Percentiles rank a stretch among this genome's conserved stretches.
Evolutionary conservation across 2,113 vertebrate genomes (phyloP).

Genomic region (Pampusana beccarii): DNA sequence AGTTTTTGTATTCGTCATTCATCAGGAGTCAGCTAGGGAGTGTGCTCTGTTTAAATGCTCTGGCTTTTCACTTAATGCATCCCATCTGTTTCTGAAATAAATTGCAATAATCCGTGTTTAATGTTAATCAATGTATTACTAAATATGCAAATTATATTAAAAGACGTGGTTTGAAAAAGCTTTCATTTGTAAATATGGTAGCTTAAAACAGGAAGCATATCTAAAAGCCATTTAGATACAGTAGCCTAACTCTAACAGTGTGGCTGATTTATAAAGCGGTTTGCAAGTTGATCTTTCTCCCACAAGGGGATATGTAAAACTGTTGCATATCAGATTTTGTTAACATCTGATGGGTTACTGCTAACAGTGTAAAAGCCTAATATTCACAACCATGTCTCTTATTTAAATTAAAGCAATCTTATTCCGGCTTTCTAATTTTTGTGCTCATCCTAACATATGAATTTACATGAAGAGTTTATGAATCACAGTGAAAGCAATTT

Average conservation of each 20-base stretch:
- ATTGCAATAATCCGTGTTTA: constrained; percentile 88
- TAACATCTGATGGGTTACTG: constrained; percentile 77
- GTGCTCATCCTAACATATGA: constrained; percentile 72
- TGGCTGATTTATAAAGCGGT: constrained; percentile 82
- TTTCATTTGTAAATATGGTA: constrained; percentile 88
- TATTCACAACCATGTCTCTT: constrained; percentile 78
- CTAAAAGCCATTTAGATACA: constrained; percentile 88
- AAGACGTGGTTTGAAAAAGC: constrained; percentile 84
- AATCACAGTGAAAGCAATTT: constrained; percentile 76
- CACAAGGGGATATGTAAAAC: constrained; percentile 83
- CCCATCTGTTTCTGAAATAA: constrained; percentile 88
- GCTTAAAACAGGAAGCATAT: constrained; percentile 85
- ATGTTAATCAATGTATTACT: constrained; percentile 89
- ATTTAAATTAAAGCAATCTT: constrained; percentile 82
- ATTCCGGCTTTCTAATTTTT: constrained; percentile 77
- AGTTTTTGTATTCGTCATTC: constrained; percentile 81
- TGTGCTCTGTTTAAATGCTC: constrained; percentile 75
- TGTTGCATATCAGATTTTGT: constrained; percentile 85
- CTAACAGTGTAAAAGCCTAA: constrained; percentile 74
- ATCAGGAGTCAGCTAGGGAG: constrained; percentile 73
- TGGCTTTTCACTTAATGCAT: constrained; percentile 82
- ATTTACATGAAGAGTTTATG: constrained; percentile 79
- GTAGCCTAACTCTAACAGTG: constrained; percentile 80
- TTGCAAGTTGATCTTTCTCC: constrained; percentile 81
- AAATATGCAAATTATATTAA: constrained; percentile 90